These are phyloP conservation scores for Liasis olivaceus DNA, from an alignment of 2,797 vertebrate species.

Conservation along the genomic window DNA sequence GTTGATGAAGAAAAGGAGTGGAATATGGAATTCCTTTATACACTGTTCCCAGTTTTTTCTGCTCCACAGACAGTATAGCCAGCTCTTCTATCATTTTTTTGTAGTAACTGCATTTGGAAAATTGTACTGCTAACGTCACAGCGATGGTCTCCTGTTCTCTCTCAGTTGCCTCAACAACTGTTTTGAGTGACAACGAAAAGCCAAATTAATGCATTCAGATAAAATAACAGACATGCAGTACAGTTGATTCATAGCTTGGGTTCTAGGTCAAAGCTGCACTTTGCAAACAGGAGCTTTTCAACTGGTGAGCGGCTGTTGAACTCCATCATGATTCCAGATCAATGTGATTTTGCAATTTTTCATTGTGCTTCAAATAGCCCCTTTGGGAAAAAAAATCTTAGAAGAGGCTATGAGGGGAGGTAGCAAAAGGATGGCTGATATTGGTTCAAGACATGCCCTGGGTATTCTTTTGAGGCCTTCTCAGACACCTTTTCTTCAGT, in stretches of 20 bases:
- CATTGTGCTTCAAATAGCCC: neutral
- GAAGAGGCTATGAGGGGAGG: neutral
- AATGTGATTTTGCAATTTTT: neutral
- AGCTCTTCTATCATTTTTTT: conserved; percentile 72
- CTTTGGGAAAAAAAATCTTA: neutral
- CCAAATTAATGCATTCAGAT: neutral
- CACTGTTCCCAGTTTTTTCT: conserved; percentile 47
- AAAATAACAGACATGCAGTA: neutral
- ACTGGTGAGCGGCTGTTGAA: neutral
- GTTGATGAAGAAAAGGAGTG: conserved; percentile 84
- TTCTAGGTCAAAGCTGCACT: neutral
- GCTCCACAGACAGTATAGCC: conserved; percentile 66
- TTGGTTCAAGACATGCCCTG: neutral
- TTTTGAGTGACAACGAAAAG: conserved; percentile 34
- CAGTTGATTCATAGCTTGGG: neutral
- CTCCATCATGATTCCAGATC: neutral
- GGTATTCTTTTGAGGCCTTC: neutral
- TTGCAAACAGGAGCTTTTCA: neutral
- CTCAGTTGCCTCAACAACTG: conserved; percentile 1
- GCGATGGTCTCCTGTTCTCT: conserved; percentile 60
- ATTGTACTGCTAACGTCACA: conserved; percentile 73
- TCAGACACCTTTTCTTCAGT: neutral
- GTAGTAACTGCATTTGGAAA: conserved; percentile 70
- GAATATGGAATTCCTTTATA: conserved; percentile 76
- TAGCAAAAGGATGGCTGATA: neutral